A percentile compares a stretch with the other conserved stretches of the same genome.
These are phyloP conservation scores for Sanderia malayensis DNA, from an alignment of 30 jellyfish, hydroid and myxozoan species.

Conservation along the genomic window DNA sequence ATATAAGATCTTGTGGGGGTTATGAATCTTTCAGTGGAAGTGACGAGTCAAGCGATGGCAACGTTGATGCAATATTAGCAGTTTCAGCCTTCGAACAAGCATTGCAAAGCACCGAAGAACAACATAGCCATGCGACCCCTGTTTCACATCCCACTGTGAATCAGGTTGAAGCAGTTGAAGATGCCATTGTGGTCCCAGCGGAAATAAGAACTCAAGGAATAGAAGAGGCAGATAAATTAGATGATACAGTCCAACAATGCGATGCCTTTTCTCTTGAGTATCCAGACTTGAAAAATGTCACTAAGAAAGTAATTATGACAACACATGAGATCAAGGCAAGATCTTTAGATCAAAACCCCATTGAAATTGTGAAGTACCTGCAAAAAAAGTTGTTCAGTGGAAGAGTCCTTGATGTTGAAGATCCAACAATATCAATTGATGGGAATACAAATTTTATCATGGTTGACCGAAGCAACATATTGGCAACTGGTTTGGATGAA, in stretches of 20 bases:
- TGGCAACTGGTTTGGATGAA: slow-evolving; percentile 37
- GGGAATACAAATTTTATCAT: slow-evolving; percentile 23
- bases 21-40: slow-evolving; percentile 15
- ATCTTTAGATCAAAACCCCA: slow-evolving; percentile 2
- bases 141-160: neutral
- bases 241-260: too few relatives aligned
- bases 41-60: slow-evolving; percentile 5
- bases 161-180: neutral
- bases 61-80: neutral
- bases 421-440: neutral
- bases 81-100: neutral
- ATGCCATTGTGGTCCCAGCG: neutral
- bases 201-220: neutral
- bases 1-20: slow-evolving; percentile 19
- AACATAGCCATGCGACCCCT: neutral
- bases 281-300: neutral
- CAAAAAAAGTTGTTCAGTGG: slow-evolving; percentile 9
- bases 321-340: too few relatives aligned
- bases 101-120: neutral
- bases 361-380: slow-evolving; percentile 3
- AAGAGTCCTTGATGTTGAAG: neutral
- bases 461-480: slow-evolving; percentile 34
- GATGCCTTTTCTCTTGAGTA: neutral
- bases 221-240: neutral
- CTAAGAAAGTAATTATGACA: neutral